Evolutionary conservation across 1,140 invertebrate genomes (phyloP).

Genomic region (Drosophila ambigua): DNA sequence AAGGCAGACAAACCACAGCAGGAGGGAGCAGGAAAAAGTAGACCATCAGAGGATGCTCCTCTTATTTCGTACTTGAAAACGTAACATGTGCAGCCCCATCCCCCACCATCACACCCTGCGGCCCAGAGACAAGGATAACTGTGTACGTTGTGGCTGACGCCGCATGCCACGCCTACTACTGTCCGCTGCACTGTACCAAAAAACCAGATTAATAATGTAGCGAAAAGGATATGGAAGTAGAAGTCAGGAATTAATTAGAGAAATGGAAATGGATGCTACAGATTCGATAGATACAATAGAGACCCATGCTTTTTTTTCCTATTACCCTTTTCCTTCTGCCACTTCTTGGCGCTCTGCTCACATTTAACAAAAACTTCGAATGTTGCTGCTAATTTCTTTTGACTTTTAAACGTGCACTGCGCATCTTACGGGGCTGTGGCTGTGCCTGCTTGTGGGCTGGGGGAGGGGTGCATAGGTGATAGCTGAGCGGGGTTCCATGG

Average conservation of each 20-base stretch:
- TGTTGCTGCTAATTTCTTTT: conserved; percentile 63
- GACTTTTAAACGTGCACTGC: conserved; percentile 47
- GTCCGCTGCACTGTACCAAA: background rate
- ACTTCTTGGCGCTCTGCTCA: no score
- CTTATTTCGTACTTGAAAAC: conserved; percentile 56
- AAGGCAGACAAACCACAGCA: conserved; percentile 13
- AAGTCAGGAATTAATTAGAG: background rate
- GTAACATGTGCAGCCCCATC: conserved; percentile 44
- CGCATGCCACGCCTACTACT: background rate
- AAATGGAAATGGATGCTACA: no score
- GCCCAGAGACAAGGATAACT: conserved; percentile 43
- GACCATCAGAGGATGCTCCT: conserved; percentile 22
- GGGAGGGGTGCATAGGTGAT: conserved; percentile 2
- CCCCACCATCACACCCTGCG: no score
- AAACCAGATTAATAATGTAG: background rate
- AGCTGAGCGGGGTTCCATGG: background rate
- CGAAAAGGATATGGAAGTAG: background rate
- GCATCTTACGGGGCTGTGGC: conserved; percentile 23
- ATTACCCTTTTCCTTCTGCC: background rate
- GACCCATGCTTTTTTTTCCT: no score
- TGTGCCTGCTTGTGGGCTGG: conserved; percentile 3
- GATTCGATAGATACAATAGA: no score
- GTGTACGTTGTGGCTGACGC: conserved; percentile 34
- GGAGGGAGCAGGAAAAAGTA: conserved; percentile 19
- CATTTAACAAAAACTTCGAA: conserved; percentile 7